Evolutionary conservation across 2,113 vertebrate genomes (phyloP), one percentile per base, ranked within the genome.

Genomic region (Pimephales promelas): DNA sequence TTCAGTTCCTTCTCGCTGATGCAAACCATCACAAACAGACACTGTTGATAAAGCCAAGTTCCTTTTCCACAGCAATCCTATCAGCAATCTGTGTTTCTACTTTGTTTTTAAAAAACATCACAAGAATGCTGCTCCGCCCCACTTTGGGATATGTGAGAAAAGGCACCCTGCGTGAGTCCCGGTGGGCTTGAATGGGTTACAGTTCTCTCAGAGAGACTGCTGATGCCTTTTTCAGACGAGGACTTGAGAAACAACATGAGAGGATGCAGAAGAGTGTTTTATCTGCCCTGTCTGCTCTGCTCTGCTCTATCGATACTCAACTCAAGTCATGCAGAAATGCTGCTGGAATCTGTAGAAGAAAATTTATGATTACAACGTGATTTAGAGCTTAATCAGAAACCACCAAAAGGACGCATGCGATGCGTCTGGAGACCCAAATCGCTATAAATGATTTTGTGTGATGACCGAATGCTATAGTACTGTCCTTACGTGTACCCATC

Each of bases 171-270:
- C 28, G 4, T 74, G 66, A 83, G 89, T 28, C 79, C 31, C 77
- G 26, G 49, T 78, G 74, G 80, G 74, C 62, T 59, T 79, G 77
- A 81, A 66, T 66, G 40, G 73, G 70, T 87, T 85, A 66, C 76
- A 20, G n/a, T 70, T 26, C 54, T 86, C 78, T 84, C 79, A 81
- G 74, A 56, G 73, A 56, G 79, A 80, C 56, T 52, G 59, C 77
- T 89, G 83, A 90, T 80, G 72, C 66, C 20, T 86, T 90, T 89
- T 72, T 84, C 90, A 91, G 88, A 85, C 76, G 61, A 49, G 81
- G 36, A 40, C 62, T 74, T 62, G 82, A 70, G 54, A 81, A 52
- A n/a, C 43, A 64, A 73, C 78, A 81, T 59, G 40, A 84, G 77
- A 74, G 86, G 81, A 86, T 59, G 77, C 68, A 66, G 26, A 64